Conservation (phyloP, 2,113 vertebrate genomes). For the Eulemur macaco region DNA sequence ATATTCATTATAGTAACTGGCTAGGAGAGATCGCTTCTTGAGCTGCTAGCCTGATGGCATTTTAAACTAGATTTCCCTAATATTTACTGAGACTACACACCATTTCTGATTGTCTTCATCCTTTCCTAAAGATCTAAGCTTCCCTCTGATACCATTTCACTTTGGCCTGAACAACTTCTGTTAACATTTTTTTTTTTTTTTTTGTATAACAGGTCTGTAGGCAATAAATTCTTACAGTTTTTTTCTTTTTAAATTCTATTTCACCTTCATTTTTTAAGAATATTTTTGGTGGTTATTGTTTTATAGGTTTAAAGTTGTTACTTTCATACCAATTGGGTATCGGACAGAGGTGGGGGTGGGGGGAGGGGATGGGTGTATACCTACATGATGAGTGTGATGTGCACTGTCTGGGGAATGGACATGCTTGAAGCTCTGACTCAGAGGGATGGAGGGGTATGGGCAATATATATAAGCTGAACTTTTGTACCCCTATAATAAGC, state of each 20-base stretch:
- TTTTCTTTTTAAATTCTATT: not conserved
- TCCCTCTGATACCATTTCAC: not conserved
- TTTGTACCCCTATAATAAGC: too few relatives aligned
- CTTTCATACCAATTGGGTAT: not conserved
- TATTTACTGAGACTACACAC: not conserved
- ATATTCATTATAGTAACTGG: not conserved
- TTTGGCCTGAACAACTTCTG: not conserved
- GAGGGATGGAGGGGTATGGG: too few relatives aligned
- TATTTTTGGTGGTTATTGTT: not conserved
- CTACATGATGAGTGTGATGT: too few relatives aligned
- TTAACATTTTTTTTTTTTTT: not conserved
- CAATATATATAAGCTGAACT: too few relatives aligned
- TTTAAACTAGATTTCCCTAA: not conserved
- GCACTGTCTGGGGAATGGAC: too few relatives aligned
- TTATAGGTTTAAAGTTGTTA: not conserved
- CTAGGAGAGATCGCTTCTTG: not conserved
- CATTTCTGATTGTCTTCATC: not conserved
- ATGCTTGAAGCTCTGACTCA: too few relatives aligned
- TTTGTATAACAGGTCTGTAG: not conserved
- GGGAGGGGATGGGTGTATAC: too few relatives aligned
- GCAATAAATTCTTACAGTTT: not conserved
- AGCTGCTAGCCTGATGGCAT: not conserved
- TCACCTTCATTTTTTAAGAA: not conserved
- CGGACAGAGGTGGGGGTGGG: too few relatives aligned
- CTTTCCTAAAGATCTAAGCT: not conserved